Percentiles rank a stretch among this genome's conserved stretches.
Conservation (phyloP, 2,888 invertebrate species). For the Caenorhabditis parvicauda region DNA sequence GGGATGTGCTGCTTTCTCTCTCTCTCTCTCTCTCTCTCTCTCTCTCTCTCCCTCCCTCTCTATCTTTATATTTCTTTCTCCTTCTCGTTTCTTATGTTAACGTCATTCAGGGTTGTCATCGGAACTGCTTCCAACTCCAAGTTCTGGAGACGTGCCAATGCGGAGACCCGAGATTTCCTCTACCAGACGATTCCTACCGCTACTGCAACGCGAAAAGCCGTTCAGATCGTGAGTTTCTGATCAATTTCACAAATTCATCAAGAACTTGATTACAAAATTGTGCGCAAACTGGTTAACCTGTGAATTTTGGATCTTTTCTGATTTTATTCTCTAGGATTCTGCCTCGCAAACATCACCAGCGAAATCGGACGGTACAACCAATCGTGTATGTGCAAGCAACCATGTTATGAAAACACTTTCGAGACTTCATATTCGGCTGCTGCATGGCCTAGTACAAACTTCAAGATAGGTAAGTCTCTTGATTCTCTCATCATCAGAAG, state of each 20-base stretch:
- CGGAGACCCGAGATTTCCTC: slow-evolving; percentile 61
- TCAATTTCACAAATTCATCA: not conserved
- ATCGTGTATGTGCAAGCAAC: slow-evolving; percentile 48
- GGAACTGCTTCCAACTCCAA: slow-evolving; percentile 61
- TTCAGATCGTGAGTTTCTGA: slow-evolving; percentile 34
- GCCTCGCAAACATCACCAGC: slow-evolving; percentile 52
- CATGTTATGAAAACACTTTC: slow-evolving; percentile 59
- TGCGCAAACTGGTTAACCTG: no score
- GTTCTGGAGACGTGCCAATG: slow-evolving; percentile 58
- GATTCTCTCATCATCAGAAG: not conserved
- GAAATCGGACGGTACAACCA: slow-evolving; percentile 58
- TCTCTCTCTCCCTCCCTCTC: no score
- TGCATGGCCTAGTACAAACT: slow-evolving; percentile 61
- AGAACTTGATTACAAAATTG: no score
- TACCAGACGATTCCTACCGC: slow-evolving; percentile 44
- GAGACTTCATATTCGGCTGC: slow-evolving; percentile 62
- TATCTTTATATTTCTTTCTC: no score
- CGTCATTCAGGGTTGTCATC: slow-evolving; percentile 55
- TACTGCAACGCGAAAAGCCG: slow-evolving; percentile 52
- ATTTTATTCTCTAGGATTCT: slow-evolving; percentile 31
- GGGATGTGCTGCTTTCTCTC: slow-evolving; percentile 1
- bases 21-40: not conserved
- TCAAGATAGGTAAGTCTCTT: slow-evolving; percentile 48
- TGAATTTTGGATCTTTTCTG: not conserved
- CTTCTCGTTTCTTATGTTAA: not conserved